These are phyloP conservation scores for Puma concolor DNA, from an alignment of 2,113 vertebrate species.

Conservation along the genomic window DNA sequence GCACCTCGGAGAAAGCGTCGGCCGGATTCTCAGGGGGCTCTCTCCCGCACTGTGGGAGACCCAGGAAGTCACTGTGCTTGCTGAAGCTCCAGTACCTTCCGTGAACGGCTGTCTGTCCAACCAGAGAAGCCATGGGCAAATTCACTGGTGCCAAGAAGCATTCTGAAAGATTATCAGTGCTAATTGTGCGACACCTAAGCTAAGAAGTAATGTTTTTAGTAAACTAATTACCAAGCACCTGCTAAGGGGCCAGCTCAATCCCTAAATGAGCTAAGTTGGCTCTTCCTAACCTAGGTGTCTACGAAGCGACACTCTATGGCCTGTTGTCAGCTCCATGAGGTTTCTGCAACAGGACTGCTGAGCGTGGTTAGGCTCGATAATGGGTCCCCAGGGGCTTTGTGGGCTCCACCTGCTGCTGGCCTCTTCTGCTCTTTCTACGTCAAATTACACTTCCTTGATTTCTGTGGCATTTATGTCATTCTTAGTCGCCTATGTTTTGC, in stretches of 20 bases:
- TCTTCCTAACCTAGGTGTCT: neutral
- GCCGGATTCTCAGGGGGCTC: too few relatives aligned
- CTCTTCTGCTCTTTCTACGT: neutral
- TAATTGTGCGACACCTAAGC: neutral
- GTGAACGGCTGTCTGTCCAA: neutral
- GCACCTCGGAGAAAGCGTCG: neutral
- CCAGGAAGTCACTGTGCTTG: neutral
- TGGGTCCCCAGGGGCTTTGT: fast-evolving
- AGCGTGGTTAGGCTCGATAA: neutral
- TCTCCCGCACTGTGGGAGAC: fast-evolving
- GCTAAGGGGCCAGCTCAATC: neutral
- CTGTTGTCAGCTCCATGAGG: neutral
- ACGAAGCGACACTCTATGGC: too few relatives aligned
- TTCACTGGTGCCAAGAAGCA: neutral
- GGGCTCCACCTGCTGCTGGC: neutral
- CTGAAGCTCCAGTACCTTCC: neutral
- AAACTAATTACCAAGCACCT: neutral
- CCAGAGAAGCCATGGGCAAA: neutral
- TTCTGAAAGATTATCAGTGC: neutral
- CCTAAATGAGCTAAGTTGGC: neutral
- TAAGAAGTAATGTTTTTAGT: neutral
- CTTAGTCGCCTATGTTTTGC: neutral
- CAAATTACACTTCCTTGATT: neutral
- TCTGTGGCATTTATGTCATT: neutral
- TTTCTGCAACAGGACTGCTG: neutral